phyloP scores from a whole-genome alignment of 2,888 invertebrate species.

The Lutraria lutraria region DNA sequence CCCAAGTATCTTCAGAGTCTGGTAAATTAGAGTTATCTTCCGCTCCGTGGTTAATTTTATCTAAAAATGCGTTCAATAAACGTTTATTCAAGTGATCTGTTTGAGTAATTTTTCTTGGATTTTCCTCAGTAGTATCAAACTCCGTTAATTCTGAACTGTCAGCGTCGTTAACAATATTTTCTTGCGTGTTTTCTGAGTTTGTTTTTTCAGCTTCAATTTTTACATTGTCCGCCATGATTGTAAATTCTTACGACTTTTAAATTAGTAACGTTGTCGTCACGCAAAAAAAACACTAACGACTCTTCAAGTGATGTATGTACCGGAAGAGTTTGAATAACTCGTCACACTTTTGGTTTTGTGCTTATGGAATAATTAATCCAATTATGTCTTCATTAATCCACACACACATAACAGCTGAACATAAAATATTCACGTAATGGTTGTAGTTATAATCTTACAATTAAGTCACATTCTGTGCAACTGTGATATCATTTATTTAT shows the following conservation, averaged over 20 bases:
- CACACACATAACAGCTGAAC: too few species aligned
- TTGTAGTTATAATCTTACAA: too few species aligned
- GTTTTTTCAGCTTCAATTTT: neutral
- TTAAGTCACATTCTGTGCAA: too few species aligned
- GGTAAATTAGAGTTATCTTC: slow-evolving; percentile 28
- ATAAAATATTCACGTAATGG: too few species aligned
- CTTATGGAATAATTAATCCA: too few species aligned
- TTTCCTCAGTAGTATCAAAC: slow-evolving; percentile 44
- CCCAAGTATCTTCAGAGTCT: slow-evolving; percentile 41
- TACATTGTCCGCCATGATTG: slow-evolving; percentile 30
- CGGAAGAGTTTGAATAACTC: too few species aligned
- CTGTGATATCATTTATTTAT: too few species aligned
- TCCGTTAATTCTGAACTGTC: neutral
- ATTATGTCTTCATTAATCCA: too few species aligned
- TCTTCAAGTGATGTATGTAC: too few species aligned
- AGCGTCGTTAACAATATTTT: neutral
- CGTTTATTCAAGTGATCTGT: slow-evolving; percentile 76
- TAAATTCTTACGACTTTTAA: neutral
- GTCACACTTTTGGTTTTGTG: too few species aligned
- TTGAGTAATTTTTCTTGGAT: slow-evolving; percentile 71
- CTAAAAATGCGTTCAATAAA: slow-evolving; percentile 70
- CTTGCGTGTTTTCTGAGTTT: slow-evolving; percentile 4
- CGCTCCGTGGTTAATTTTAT: slow-evolving; percentile 61
- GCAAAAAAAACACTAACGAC: neutral
- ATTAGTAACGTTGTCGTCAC: neutral